These are phyloP conservation scores for Hyppa rectilinea DNA, from an alignment of 2,888 invertebrate genomes.

Conservation along the genomic window DNA sequence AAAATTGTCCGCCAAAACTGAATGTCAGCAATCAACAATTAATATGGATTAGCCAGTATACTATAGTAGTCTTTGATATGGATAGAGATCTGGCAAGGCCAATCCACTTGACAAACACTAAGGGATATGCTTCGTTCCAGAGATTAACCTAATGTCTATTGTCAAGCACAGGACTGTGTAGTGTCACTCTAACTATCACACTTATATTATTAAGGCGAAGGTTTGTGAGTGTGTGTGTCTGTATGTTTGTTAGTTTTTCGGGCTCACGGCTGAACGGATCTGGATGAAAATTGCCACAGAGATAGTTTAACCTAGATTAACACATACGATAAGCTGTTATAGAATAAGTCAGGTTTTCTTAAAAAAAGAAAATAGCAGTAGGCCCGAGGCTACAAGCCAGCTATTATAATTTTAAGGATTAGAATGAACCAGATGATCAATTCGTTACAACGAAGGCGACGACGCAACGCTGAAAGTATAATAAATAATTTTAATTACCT, in stretches of 20 bases:
- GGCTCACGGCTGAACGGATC: no score
- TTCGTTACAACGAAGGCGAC: constrained; percentile 51
- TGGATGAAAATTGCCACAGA: no score
- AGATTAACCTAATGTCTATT: background rate
- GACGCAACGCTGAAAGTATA: constrained; percentile 54
- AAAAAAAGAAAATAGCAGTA: background rate
- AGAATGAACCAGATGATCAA: constrained; percentile 55
- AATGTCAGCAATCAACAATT: background rate
- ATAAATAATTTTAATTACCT: constrained; percentile 68
- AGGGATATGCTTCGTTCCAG: background rate
- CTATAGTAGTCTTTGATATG: no score
- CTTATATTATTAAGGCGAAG: no score
- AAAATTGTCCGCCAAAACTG: background rate
- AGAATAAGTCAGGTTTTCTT: background rate
- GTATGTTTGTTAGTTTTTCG: no score
- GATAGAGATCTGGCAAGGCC: background rate
- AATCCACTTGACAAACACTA: background rate
- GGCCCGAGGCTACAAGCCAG: background rate
- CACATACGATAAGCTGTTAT: no score
- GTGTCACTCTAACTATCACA: no score
- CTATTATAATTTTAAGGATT: constrained; percentile 22
- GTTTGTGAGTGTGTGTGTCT: no score
- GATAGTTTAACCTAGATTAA: no score
- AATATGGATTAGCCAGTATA: no score
- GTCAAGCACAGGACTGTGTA: background rate